Evolutionary conservation across 2,113 vertebrate species (phyloP), one percentile per base, ranked within the genome.

Genomic region (Oxygymnocypris stewartii): DNA sequence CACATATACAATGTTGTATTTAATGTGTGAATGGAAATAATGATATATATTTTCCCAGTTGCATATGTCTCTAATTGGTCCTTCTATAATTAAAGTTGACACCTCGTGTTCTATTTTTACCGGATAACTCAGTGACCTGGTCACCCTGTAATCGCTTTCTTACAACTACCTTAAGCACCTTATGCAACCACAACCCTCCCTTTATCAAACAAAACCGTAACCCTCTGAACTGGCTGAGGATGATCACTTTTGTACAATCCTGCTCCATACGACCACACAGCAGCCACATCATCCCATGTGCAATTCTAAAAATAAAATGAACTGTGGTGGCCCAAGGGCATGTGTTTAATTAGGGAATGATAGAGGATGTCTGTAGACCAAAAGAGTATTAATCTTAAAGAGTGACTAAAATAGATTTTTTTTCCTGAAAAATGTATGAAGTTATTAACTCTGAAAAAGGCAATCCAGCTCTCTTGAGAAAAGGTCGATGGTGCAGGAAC

Each of bases 261-360:
- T 77, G 44, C 51, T 78, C 20, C 59, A 57, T 14, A 63, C 25
- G 35, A 7, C 42, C 28, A 20, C 76, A 79, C 6, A 31, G 16
- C 14, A 78, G 77, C 16, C 59, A 51, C 59, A 59, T n/a, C 37
- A 49, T 54, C 51, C 8, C 61, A 79, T 47, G 83, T 31, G 84
- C 61, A 74, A 16, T 73, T 59, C 84, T 61, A 73, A 82, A 88
- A 88, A 88, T 88, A 79, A 87, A 90, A 85, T 42, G 25, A 82
- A 57, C 12, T 25, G 11, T n/a, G 77, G 77, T 44, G 71, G 77
- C 84, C 84, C 49, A 73, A 75, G 79, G 78, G 77, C 77, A 79
- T 54, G 18, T 18, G 31, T 59, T 81, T 73, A 78, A 82, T 86
- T 84, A 87, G 83, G 77, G 47, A 63, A 74, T 63, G 57, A 87